Percentiles rank a stretch among this genome's conserved stretches.
These are phyloP conservation scores for Nasonia longicornis DNA, from an alignment of 1,140 invertebrate genomes.

Conservation along the genomic window DNA sequence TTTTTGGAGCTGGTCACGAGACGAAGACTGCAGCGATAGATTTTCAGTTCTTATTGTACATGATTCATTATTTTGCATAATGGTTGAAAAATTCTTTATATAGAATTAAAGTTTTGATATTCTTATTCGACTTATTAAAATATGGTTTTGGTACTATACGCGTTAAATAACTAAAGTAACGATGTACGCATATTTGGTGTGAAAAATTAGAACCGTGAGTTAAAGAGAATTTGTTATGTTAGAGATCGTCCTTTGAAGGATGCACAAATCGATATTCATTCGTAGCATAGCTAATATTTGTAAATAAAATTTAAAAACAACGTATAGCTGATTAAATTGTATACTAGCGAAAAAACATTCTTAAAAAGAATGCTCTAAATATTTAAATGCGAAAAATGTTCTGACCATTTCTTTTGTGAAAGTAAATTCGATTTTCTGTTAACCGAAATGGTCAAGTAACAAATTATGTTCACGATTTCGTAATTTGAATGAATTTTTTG, in stretches of 20 bases:
- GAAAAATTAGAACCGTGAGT: neutral
- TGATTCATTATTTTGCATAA: neutral
- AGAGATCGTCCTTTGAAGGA: neutral
- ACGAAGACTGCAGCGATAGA: conserved; percentile 30
- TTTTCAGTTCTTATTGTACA: neutral
- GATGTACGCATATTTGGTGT: neutral
- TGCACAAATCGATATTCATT: neutral
- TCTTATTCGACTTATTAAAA: neutral
- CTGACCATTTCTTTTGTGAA: neutral
- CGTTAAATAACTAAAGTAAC: neutral
- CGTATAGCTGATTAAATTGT: neutral
- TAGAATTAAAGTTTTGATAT: neutral
- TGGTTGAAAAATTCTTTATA: neutral
- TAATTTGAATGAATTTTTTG: neutral
- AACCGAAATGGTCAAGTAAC: conserved; percentile 11
- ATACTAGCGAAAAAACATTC: neutral
- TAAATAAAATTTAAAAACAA: neutral
- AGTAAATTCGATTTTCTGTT: neutral
- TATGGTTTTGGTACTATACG: neutral
- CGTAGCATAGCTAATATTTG: neutral
- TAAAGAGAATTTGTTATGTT: neutral
- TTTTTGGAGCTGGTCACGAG: conserved; percentile 27
- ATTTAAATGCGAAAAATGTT: neutral
- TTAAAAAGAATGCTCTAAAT: neutral
- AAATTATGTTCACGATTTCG: neutral